Conservation (phyloP, 2,113 vertebrate species). For the Datnioides undecimradiatus region DNA sequence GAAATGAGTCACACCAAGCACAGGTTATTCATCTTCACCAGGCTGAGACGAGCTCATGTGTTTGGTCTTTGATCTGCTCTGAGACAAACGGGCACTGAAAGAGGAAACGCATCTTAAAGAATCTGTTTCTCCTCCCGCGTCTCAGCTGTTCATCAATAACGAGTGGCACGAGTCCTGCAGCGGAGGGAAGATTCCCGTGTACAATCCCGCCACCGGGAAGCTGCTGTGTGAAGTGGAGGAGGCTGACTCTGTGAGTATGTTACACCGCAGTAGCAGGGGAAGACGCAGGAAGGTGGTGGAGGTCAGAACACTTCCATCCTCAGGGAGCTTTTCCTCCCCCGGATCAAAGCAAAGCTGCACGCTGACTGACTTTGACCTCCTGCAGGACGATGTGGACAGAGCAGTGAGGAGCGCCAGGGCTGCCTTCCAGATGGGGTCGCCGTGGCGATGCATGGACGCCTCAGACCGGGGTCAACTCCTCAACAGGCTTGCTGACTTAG, state of each 20-base stretch:
- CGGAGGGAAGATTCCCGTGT: slow-evolving; percentile 88
- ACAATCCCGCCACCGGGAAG: slow-evolving; percentile 88
- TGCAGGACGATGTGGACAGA: slow-evolving; percentile 87
- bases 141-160: slow-evolving; percentile 92
- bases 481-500: slow-evolving; percentile 87
- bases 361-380: background rate
- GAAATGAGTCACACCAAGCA: slow-evolving; percentile 1
- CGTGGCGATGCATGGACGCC: slow-evolving; percentile 91
- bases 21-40: slow-evolving; percentile 11
- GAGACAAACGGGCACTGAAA: no score
- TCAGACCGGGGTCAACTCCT: slow-evolving; percentile 88
- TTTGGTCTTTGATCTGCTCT: slow-evolving; percentile 27
- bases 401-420: slow-evolving; percentile 89
- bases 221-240: slow-evolving; percentile 91
- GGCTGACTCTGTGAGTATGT: slow-evolving; percentile 84
- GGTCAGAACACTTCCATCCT: no score
- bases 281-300: background rate
- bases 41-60: slow-evolving; percentile 4
- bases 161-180: slow-evolving; percentile 89
- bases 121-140: background rate
- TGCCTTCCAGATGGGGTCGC: slow-evolving; percentile 89
- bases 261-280: background rate
- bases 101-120: background rate
- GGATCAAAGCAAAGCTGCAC: no score
- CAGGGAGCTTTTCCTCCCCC: no score